Percentiles rank a stretch among this genome's conserved stretches.
phyloP scores from a whole-genome alignment of 2,888 invertebrate genomes.

The Sphaerophoria rueppellii region DNA sequence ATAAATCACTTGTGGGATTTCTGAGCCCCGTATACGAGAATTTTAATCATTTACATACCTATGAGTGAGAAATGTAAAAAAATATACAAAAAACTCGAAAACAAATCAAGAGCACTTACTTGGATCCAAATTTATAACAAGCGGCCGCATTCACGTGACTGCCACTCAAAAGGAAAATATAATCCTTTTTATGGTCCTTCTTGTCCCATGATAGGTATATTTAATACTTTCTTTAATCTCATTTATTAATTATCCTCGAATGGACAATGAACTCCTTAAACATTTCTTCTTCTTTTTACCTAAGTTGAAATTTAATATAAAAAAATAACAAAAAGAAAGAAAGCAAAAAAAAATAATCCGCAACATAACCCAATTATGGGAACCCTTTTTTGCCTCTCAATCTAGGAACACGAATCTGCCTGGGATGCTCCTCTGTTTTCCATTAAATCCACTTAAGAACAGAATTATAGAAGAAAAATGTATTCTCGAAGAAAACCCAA shows the following conservation, averaged over 20 bases:
- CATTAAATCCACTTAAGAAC: conserved; percentile 54
- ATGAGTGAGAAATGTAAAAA: not conserved
- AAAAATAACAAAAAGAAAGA: not conserved
- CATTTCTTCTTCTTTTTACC: not conserved
- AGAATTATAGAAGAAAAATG: conserved; percentile 20
- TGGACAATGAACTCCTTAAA: conserved; percentile 52
- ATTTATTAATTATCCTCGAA: conserved; percentile 64
- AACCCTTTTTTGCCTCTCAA: conserved; percentile 43
- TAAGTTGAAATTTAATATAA: conserved; percentile 48
- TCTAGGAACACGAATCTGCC: not conserved
- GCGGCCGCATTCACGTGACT: conserved; percentile 1
- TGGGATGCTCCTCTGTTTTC: not conserved
- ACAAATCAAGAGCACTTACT: conserved; percentile 49
- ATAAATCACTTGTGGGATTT: no score
- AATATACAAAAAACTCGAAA: not conserved
- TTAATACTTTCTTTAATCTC: conserved; percentile 45
- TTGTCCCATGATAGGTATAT: not conserved
- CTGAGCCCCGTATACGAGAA: no score
- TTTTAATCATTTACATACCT: no score
- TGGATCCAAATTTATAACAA: conserved; percentile 19
- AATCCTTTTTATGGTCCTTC: conserved; percentile 34
- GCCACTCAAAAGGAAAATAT: not conserved
- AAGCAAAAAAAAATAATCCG: conserved; percentile 53
- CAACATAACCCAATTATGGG: conserved; percentile 62
- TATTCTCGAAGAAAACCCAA: not conserved